These are phyloP conservation scores for Amblyjoppa fuscipennis DNA, from an alignment of 2,888 invertebrate species.

Conservation along the genomic window DNA sequence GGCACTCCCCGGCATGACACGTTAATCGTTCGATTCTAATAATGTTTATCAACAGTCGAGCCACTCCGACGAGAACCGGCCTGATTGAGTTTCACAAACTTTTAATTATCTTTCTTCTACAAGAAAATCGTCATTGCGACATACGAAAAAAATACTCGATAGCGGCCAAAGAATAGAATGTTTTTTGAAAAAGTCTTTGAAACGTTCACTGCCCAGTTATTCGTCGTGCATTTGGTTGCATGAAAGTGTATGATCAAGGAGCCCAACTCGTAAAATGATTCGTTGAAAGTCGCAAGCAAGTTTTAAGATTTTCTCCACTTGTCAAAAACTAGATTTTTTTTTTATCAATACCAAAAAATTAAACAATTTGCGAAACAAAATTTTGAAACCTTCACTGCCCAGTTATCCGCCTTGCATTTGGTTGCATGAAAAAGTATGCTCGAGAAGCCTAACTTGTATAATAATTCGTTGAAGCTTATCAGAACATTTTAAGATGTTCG, in stretches of 20 bases:
- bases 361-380: no score
- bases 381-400: no score
- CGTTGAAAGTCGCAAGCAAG: not conserved
- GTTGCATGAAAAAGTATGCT: no score
- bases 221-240: no score
- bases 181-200: no score
- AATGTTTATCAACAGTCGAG: slow-evolving; percentile 5
- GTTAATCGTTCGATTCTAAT: slow-evolving; percentile 46
- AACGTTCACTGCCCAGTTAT: no score
- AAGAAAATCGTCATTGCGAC: not conserved
- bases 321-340: not conserved
- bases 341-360: slow-evolving; percentile 19
- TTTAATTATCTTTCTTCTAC: not conserved
- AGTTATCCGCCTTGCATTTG: no score
- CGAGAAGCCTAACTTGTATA: not conserved
- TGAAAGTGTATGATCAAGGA: not conserved
- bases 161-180: no score
- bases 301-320: not conserved
- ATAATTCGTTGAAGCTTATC: not conserved
- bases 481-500: not conserved
- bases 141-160: not conserved
- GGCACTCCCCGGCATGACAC: slow-evolving; percentile 31
- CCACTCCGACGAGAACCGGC: not conserved
- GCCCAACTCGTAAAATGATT: not conserved
- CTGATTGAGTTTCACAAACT: no score